Evolutionary conservation across 2,888 invertebrate species (phyloP), one percentile per base, ranked within the genome.

Genomic region (Tolmerus cingulatus): DNA sequence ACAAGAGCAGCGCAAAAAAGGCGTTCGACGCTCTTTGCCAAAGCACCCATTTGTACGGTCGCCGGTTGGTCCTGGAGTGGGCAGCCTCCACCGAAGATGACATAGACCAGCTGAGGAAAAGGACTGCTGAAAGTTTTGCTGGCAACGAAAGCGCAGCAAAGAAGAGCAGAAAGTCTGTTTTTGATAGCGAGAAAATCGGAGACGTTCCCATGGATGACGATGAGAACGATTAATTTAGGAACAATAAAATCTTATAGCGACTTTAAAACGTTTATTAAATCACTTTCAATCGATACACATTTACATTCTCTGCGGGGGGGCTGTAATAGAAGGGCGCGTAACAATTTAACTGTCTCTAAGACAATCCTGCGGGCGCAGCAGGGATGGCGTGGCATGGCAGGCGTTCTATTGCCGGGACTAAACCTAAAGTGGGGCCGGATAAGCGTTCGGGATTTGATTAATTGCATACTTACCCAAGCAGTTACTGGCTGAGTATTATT

Each of bases 21-120:
- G 99, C 99, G 0, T 98, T 98, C 92, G 96, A 98, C 89, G 96
- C 97, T 0, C 92, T 99, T n/a, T 96, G 97, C 90, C 97, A 97
- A 92, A 98, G 98, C 90, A 99, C 99, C 86, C 99, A 99, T 95
- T 96, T 99, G 93, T 99, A 98, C 92, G 99, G 99, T 0, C 94
- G 99, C 89, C 94, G 99, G 87, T 93, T 99, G 90, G 98, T 98
- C 0, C 93, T 99, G 88, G 99, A 99, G 93, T 99, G 99, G 99
- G 92, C 92, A 0, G 89, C 89, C 5, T 98, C 98, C 0, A 95
- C 96, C 87, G 94, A 95, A 81, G 95, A 95, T 51, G 96, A 97
- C 91, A 94, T 99, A 8, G 96, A 96, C 16, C 95, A 96, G 89
- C 93, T 99, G 87, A 94, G 98, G 88, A 97, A 97, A 93, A 95